These are phyloP conservation scores for Saccopteryx bilineata DNA, from an alignment of 2,113 vertebrate genomes.

Conservation along the genomic window DNA sequence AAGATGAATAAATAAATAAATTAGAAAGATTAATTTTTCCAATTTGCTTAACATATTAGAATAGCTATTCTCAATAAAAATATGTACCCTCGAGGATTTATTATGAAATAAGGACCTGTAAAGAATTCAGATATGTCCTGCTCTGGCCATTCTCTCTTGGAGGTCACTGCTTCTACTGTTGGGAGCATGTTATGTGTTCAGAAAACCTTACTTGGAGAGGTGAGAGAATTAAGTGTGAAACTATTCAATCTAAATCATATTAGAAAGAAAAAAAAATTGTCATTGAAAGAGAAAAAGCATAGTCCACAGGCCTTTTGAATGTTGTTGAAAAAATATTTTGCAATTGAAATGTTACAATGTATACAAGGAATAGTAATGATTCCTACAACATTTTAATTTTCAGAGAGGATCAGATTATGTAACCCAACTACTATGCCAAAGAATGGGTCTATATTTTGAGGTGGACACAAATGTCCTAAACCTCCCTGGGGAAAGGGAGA, in stretches of 20 bases:
- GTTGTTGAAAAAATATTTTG: not conserved
- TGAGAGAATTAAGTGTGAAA: not conserved
- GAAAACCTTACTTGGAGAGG: not conserved
- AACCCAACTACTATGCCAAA: not conserved
- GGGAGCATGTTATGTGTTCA: not conserved
- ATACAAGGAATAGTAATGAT: not conserved
- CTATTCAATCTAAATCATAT: not conserved
- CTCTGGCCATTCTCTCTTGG: not conserved
- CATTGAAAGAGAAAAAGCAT: not conserved
- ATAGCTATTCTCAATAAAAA: not conserved
- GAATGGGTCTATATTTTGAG: not conserved
- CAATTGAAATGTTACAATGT: slow-evolving; percentile 18
- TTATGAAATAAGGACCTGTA: not conserved
- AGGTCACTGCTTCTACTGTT: not conserved
- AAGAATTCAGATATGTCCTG: not conserved
- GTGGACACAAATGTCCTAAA: not conserved
- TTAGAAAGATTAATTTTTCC: not conserved
- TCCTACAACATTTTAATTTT: not conserved
- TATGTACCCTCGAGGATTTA: not conserved
- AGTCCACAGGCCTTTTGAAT: not conserved
- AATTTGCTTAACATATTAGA: not conserved
- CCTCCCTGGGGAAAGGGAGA: not conserved
- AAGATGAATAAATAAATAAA: not conserved
- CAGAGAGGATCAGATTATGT: not conserved
- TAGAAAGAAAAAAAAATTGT: not conserved